A percentile compares a stretch with the other conserved stretches of the same genome.
Conservation (phyloP, 1,140 invertebrate species). For the Brachionus koreanus region DNA sequence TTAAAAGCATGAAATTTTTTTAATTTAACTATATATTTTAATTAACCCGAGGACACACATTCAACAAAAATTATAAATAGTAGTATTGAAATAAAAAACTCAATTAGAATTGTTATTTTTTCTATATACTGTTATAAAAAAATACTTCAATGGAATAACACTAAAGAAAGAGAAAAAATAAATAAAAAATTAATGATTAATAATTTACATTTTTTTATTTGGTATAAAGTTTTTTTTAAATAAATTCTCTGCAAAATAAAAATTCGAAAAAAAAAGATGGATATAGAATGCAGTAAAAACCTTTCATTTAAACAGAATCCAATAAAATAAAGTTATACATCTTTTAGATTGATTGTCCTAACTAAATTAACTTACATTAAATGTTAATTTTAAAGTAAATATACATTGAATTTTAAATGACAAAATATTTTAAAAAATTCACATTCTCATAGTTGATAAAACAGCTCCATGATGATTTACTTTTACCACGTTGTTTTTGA, state of each 20-base stretch:
- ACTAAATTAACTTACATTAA: constrained; percentile 34
- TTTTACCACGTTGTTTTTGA: neutral
- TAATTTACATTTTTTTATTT: constrained; percentile 5
- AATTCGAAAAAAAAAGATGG: neutral
- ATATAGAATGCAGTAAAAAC: neutral
- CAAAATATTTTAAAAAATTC: neutral
- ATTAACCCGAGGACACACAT: no score
- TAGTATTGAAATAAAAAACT: no score
- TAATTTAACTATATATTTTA: no score
- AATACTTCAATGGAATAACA: neutral
- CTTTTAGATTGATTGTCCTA: constrained; percentile 41
- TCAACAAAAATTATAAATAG: no score
- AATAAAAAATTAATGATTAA: neutral
- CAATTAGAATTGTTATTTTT: no score
- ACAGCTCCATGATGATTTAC: neutral
- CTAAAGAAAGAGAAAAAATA: neutral
- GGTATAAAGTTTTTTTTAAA: neutral
- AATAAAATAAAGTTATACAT: constrained; percentile 3
- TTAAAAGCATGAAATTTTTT: neutral
- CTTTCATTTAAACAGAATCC: neutral
- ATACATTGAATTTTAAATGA: neutral
- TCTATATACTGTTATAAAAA: neutral
- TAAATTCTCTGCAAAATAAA: neutral
- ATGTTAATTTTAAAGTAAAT: constrained; percentile 7
- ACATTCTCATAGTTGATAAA: neutral